These are phyloP conservation scores for Epicampocera succincta DNA, from an alignment of 2,888 invertebrate species.

Conservation along the genomic window DNA sequence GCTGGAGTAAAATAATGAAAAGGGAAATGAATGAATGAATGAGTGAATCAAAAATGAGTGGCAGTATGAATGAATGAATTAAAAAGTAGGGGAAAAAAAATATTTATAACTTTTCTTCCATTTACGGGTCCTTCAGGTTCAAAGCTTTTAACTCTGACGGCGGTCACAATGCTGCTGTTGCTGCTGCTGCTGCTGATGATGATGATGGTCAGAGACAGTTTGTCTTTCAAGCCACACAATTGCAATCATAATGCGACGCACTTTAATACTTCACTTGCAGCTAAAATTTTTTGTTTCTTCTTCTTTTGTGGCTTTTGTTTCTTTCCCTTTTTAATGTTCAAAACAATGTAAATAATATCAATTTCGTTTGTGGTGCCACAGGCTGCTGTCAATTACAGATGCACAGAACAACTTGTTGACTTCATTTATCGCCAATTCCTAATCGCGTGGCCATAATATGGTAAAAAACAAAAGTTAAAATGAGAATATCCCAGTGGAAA, in stretches of 20 bases:
- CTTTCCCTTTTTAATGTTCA: slow-evolving; percentile 12
- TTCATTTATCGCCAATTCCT: no score
- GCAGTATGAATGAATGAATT: slow-evolving; percentile 26
- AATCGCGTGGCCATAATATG: no score
- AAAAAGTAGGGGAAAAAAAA: slow-evolving; percentile 20
- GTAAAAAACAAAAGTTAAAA: no score
- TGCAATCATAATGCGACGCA: slow-evolving; percentile 20
- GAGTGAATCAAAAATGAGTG: slow-evolving; percentile 27
- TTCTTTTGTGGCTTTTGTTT: slow-evolving; percentile 52
- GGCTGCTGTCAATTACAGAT: slow-evolving; percentile 30
- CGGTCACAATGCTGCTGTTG: slow-evolving; percentile 3
- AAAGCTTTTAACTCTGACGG: slow-evolving; percentile 52
- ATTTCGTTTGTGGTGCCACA: slow-evolving; percentile 13
- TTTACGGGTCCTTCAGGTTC: slow-evolving; percentile 62
- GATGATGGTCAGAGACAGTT: slow-evolving; percentile 46
- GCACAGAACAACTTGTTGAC: no score
- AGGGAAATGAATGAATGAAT: slow-evolving; percentile 62
- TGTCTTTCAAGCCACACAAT: slow-evolving; percentile 30
- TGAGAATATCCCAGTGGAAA: no score
- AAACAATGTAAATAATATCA: slow-evolving; percentile 16
- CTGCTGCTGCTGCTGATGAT: slow-evolving; percentile 7
- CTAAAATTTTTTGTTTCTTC: slow-evolving; percentile 7
- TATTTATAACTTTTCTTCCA: slow-evolving; percentile 45
- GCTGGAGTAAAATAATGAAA: slow-evolving; percentile 44
- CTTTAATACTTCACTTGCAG: slow-evolving; percentile 61